Percentiles rank a stretch among this genome's conserved stretches.
These are phyloP conservation scores for Drosophila mettleri DNA, from an alignment of 2,888 invertebrate genomes.

Conservation along the genomic window DNA sequence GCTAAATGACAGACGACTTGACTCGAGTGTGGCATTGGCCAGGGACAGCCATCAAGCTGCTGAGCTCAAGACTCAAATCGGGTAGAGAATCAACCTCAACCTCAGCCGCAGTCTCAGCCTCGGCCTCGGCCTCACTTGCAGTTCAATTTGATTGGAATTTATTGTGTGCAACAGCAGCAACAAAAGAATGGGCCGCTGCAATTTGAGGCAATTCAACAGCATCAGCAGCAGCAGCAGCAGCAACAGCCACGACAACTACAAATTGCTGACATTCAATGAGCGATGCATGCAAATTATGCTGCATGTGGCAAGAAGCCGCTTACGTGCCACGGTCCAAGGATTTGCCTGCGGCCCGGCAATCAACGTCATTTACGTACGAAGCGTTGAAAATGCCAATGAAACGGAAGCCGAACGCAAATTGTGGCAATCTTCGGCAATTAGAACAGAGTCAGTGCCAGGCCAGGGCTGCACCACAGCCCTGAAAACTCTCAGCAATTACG, in stretches of 20 bases:
- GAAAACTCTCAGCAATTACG: background rate
- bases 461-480: conserved; percentile 30
- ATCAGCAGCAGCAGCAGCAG: conserved; percentile 1
- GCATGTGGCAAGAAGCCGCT: conserved; percentile 2
- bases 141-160: conserved; percentile 78
- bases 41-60: conserved; percentile 34
- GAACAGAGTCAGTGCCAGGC: conserved; percentile 26
- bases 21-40: conserved; percentile 39
- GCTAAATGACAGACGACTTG: conserved; percentile 63
- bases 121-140: conserved; percentile 8
- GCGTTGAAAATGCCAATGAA: conserved; percentile 78
- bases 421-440: conserved; percentile 54
- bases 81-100: conserved; percentile 4
- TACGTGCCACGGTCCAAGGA: conserved; percentile 15
- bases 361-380: conserved; percentile 69
- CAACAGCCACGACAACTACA: conserved; percentile 44
- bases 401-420: conserved; percentile 70
- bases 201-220: conserved; percentile 52
- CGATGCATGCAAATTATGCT: conserved; percentile 67
- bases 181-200: conserved; percentile 52
- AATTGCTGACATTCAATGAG: conserved; percentile 64
- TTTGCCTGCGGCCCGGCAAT: conserved; percentile 62
- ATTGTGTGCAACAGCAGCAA: conserved; percentile 54
- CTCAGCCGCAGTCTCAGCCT: background rate
- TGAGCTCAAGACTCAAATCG: conserved; percentile 7